A percentile compares a stretch with the other conserved stretches of the same genome.
phyloP scores from a whole-genome alignment of 2,888 invertebrate species.

The Gisinianus flammeolus region DNA sequence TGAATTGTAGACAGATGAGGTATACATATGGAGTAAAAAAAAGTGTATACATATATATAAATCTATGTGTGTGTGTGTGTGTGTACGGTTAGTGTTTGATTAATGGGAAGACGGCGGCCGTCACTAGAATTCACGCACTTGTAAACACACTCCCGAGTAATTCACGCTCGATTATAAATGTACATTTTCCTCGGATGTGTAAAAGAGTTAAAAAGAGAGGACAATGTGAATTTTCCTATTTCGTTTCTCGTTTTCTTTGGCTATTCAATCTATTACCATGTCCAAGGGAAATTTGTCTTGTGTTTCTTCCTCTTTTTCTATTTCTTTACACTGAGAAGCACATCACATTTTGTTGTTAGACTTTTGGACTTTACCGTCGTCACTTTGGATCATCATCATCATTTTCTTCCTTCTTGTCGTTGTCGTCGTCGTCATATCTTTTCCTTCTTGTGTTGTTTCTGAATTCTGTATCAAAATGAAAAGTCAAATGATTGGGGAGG shows the following conservation, averaged over 20 bases:
- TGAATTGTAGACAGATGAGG: background rate
- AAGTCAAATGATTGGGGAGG: background rate
- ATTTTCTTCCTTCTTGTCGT: conserved; percentile 1
- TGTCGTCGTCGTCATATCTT: background rate
- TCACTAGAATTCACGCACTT: conserved; percentile 39
- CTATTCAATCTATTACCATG: conserved; percentile 33
- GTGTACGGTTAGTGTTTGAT: conserved; percentile 6
- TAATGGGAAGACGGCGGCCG: conserved; percentile 21
- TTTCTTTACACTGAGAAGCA: conserved; percentile 3
- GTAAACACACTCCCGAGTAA: conserved; percentile 38
- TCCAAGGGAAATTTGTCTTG: conserved; percentile 31
- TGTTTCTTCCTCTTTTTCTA: background rate
- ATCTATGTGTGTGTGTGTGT: conserved; percentile 1
- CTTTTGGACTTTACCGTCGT: background rate
- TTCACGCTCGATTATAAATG: conserved; percentile 41
- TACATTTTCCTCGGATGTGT: conserved; percentile 38
- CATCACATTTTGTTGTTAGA: conserved; percentile 30
- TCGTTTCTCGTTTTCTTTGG: background rate
- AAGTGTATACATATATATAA: background rate
- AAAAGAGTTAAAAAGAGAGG: conserved; percentile 5
- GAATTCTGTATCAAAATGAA: background rate
- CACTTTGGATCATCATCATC: conserved; percentile 24
- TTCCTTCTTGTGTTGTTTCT: background rate
- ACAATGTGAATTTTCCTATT: conserved; percentile 7
- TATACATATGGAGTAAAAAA: background rate